phyloP scores from a whole-genome alignment of 1,140 invertebrate species.

The Watersipora subatra region DNA sequence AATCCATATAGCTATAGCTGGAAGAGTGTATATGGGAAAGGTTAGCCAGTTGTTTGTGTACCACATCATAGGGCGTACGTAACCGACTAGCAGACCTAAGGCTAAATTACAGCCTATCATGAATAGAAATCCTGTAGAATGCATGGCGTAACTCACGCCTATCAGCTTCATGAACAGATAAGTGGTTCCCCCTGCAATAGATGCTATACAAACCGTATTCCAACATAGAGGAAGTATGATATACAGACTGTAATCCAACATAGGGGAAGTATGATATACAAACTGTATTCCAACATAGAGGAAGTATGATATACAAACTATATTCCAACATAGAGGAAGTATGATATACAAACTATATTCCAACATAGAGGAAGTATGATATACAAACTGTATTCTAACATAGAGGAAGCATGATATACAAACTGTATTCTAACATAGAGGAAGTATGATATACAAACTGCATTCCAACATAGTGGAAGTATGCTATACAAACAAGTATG shows the following conservation, averaged over 20 bases:
- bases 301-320: too few species aligned
- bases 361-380: too few species aligned
- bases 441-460: too few species aligned
- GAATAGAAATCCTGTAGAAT: conserved; percentile 28
- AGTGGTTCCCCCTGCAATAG: conserved; percentile 5
- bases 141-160: conserved; percentile 14
- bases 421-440: too few species aligned
- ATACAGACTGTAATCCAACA: background rate
- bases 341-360: too few species aligned
- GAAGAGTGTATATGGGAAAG: conserved; percentile 21
- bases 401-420: too few species aligned
- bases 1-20: conserved; percentile 13
- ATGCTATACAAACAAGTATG: too few species aligned
- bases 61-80: conserved; percentile 26
- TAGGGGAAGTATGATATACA: background rate
- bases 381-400: too few species aligned
- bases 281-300: too few species aligned
- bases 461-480: too few species aligned
- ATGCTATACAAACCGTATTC: too few species aligned
- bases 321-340: too few species aligned
- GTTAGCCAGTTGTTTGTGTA: conserved; percentile 25
- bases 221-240: background rate
- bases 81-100: conserved; percentile 17
- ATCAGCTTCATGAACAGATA: conserved; percentile 11
- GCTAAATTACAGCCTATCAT: conserved; percentile 16